Evolutionary conservation across 2,113 vertebrate genomes (phyloP), one percentile per base, ranked within the genome.

Genomic region (Okapia johnstoni): DNA sequence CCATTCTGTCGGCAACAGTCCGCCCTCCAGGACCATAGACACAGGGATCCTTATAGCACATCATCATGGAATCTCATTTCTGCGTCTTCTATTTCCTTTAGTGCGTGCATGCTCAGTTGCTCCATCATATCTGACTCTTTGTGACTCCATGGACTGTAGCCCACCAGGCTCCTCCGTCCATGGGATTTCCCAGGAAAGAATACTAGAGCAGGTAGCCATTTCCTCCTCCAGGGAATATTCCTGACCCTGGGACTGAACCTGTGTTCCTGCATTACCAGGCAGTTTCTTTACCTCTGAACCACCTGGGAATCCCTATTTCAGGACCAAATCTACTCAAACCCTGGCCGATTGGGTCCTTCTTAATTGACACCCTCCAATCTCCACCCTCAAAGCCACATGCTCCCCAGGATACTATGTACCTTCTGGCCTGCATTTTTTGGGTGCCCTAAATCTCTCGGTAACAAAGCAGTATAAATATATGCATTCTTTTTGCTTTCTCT

Each of bases 11-110:
- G 6, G 58, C 61, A 17, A 1, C n/a, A 5, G n/a, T 2, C n/a
- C 33, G 2, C 48, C 54, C 17, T 40, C 50, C 36, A 4, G 0
- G 2, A 50, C 36, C 6, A 1, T 0, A 21, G 84, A 50, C 33
- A 28, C 79, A 25, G 19, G 19, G 55, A 26, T 26, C n/a, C 17
- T 40, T 55, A 19, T 9, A 33, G n/a, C 36, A 6, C 52, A 3
- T 48, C 28, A 2, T 26, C n/a, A 8, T 10, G 4, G 30, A 17
- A 30, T 23, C 13, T 15, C 43, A 50, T 80, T 73, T 58, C 63
- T 85, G 61, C 33, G 9, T n/a, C 61, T 26, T 48, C 60, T 28
- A 0, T 70, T 26, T 77, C 40, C 33, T 50, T 36, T 16, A 5
- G 46, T 43, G 23, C 1, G 1, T 26, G 70, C 70, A 43, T 43